These are phyloP conservation scores for Camelus dromedarius DNA, from an alignment of 2,113 vertebrate genomes.

Conservation along the genomic window DNA sequence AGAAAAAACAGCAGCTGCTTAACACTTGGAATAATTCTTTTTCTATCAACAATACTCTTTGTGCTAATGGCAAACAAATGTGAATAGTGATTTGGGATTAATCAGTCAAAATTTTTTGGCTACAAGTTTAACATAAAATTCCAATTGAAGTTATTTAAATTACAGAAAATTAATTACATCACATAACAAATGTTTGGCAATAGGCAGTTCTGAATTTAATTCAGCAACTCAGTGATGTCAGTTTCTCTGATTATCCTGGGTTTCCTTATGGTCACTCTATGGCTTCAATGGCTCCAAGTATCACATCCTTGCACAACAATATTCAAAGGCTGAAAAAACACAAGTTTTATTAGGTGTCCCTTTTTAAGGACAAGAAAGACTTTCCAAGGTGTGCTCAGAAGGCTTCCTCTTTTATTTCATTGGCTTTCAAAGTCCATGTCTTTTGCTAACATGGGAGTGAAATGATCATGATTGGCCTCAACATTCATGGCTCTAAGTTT, in stretches of 20 bases:
- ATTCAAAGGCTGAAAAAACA: background rate
- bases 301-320: background rate
- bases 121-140: background rate
- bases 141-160: background rate
- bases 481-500: background rate
- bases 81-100: background rate
- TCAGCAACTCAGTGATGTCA: background rate
- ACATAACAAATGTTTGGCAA: background rate
- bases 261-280: background rate
- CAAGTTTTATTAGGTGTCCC: background rate
- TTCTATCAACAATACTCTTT: conserved; percentile 3
- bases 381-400: background rate
- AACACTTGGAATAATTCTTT: conserved; percentile 15
- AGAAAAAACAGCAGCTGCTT: background rate
- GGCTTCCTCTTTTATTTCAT: background rate
- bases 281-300: background rate
- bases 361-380: background rate
- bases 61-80: background rate
- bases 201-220: background rate
- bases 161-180: background rate
- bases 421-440: background rate
- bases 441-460: background rate
- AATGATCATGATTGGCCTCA: background rate
- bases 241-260: background rate
- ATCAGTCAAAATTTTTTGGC: background rate